Base-by-base conservation (phyloP, 2,797 vertebrate species). In the Alauda arvensis region DNA sequence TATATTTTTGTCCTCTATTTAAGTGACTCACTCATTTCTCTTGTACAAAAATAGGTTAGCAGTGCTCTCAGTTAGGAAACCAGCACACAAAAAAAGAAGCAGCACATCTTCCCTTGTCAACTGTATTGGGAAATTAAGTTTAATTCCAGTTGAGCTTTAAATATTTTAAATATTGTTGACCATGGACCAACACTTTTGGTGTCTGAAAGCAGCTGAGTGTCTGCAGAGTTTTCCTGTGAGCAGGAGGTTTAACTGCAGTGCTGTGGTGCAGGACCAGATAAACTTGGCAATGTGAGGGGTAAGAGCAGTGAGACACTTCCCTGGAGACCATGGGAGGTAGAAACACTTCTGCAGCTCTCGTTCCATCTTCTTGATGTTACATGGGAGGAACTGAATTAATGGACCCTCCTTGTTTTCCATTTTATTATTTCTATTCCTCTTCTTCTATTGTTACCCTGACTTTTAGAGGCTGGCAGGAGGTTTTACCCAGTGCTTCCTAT, bases 271-370 rank as follows among this genome's bases (percentile, higher is more conserved):
- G 45, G 39, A 42, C 26, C n/a, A 42, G 29, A 7, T 16, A 45
- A 79, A 33, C n/a, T 26, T 63, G 31, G 12, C 6, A 12, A 14
- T 1, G 8, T 1, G 18, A 43, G 23, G 20, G 37, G 37, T 37
- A 68, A 70, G 21, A 56, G 39, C 69, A 39, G 10, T 37, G 23
- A 69, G 55, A 34, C 2, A 1, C 2, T 57, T 62, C 4, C 51
- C 19, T 5, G 2, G 63, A 39, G 61, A 49, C 19, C 2, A 4
- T 0, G 3, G 11, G 12, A 10, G 0, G 13, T 6, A 28, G 34
- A 23, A 85, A 19, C 14, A 18, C 12, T 86, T 80, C 3, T 29
- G 46, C 24, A 89, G n/a, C 15, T 68, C 14, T 42, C 0, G 0
- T 55, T 72, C n/a, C 63, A 18, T 17, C 11, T 18, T 40, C 15